phyloP scores from a whole-genome alignment of 2,113 vertebrate genomes.

The Rhinolophus sinicus region DNA sequence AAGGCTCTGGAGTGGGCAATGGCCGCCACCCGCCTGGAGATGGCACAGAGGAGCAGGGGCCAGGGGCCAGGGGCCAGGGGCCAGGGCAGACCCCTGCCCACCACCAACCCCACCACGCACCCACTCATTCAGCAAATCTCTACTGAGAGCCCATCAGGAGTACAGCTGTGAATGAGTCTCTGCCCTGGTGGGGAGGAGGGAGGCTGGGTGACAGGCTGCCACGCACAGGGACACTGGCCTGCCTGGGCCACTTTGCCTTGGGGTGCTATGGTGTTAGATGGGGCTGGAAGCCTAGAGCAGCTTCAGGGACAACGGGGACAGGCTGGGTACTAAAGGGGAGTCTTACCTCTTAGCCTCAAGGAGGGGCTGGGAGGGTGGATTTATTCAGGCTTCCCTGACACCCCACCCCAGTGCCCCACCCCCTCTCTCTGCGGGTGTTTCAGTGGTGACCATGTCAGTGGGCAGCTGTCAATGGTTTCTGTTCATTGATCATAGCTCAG shows the following conservation, averaged over 20 bases:
- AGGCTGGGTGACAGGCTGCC: not conserved
- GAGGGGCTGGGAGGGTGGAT: not conserved
- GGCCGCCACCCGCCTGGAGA: not conserved
- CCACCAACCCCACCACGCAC: accelerated
- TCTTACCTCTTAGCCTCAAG: not conserved
- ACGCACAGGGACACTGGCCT: not conserved
- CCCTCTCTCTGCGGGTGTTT: not conserved
- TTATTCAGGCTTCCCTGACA: not conserved
- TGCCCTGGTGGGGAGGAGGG: not conserved
- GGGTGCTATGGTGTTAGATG: not conserved
- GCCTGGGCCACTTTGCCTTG: not conserved
- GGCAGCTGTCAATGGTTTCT: not conserved
- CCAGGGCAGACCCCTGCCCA: too few relatives aligned
- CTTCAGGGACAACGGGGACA: not conserved
- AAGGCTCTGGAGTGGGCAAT: not conserved
- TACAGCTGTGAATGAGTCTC: not conserved
- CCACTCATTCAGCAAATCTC: not conserved
- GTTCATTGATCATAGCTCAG: not conserved
- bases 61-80: too few relatives aligned
- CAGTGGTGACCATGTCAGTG: not conserved
- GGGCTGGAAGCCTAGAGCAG: not conserved
- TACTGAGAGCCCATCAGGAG: not conserved
- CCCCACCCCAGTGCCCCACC: not conserved
- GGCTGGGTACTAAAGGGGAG: not conserved
- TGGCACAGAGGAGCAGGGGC: not conserved